Evolutionary conservation across 2,888 invertebrate genomes (phyloP), one percentile per base, ranked within the genome.

Genomic region (Dynastes maya): DNA sequence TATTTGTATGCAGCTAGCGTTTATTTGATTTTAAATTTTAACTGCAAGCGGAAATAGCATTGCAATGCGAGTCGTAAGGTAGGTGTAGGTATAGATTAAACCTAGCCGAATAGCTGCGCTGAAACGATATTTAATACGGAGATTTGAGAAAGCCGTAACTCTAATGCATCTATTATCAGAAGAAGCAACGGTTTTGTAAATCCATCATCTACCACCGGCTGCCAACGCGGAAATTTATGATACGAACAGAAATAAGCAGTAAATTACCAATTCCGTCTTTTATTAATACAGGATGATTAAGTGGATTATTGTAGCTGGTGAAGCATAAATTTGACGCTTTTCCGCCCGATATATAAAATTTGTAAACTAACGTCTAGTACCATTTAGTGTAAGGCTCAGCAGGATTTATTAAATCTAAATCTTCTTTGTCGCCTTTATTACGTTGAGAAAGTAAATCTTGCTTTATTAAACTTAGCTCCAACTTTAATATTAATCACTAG

Each of bases 181-280:
- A 29, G 53, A 53, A 27, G 70, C 53, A 70, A 45, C 29, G 70
- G n/a, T 70, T 53, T 70, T 11, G 70, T 49, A 70, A 70, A 70
- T 70, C 70, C 70, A 70, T 51, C 70, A 70, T 70, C 70, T 51
- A 22, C 51, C 53, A n/a, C 29, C 27, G 11, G 29, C 51, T 70
- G 53, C 29, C 51, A 51, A 70, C 51, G 51, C 8, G 9, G 29
- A 70, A 22, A 70, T 70, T 70, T 70, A 70, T 51, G 70, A 70
- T 29, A 11, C 51, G 70, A 70, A 51, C 53, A 70, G 16, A 70
- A 70, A 53, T 51, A 70, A 70, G 53, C 70, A 51, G 53, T 29
- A 70, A 51, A 70, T 70, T 70, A 70, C 51, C 53, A 53, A 70
- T 70, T 70, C 70, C 53, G 53, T 29, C n/a, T 70, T 51, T n/a